phyloP scores from a whole-genome alignment of 2,113 vertebrate species.

The Crocuta crocuta region DNA sequence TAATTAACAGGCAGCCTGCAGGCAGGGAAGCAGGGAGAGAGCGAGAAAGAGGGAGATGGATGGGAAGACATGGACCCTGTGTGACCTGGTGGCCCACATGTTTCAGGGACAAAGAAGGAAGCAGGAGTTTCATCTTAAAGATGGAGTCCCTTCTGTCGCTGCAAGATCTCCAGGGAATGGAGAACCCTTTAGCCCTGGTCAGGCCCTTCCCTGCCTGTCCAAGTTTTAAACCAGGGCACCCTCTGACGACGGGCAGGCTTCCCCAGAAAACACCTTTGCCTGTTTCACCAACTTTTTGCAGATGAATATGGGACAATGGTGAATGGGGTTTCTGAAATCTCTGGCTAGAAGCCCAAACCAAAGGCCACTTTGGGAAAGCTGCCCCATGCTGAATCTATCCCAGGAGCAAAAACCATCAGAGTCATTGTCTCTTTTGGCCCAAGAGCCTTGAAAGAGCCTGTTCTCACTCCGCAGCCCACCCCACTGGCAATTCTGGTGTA shows the following conservation, averaged over 20 bases:
- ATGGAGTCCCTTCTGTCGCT: background rate
- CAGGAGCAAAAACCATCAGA: background rate
- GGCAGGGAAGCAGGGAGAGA: background rate
- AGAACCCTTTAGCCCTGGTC: background rate
- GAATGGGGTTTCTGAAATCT: background rate
- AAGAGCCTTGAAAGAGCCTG: background rate
- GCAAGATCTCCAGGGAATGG: background rate
- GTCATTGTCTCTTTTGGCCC: background rate
- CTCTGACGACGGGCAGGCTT: background rate
- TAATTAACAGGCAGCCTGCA: background rate
- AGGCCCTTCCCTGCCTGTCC: background rate
- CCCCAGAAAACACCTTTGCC: background rate
- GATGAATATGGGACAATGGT: background rate
- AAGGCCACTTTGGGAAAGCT: background rate
- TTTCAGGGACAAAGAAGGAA: background rate
- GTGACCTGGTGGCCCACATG: background rate
- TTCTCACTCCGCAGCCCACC: background rate
- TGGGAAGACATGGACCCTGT: background rate
- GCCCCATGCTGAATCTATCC: background rate
- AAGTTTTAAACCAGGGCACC: background rate
- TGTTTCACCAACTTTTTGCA: background rate
- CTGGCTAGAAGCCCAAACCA: background rate
- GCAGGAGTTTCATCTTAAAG: background rate
- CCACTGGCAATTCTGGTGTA: rapidly evolving
- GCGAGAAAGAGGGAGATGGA: background rate